Evolutionary conservation across 2,797 vertebrate genomes (phyloP), one percentile per base, ranked within the genome.

Genomic region (Syngnathus acus): DNA sequence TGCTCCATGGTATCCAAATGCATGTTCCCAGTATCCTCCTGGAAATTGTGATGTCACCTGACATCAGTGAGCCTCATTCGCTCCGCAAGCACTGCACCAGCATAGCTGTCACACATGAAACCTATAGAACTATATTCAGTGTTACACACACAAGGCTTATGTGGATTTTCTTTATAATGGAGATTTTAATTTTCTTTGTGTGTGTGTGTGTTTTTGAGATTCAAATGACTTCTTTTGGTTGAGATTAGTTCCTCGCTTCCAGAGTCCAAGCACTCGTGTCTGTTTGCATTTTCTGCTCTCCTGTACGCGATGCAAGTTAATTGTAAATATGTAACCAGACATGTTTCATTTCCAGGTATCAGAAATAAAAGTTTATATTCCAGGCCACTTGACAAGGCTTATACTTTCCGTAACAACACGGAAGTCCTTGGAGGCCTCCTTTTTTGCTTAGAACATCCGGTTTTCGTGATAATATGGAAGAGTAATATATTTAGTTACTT

Each of bases 311-410:
- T 84, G 81, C 82, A 86, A 87, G 84, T 84, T 89, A 84, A 87
- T 84, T 93, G 90, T 92, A 92, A 84, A 92, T 92, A 90, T 85
- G 79, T 88, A 88, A 84, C 86, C 86, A 84, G 87, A 86, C 87
- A 89, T 90, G 89, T 92, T 92, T 92, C 89, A 90, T 90, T 90
- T 89, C 89, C 86, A 89, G 91, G 90, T 89, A 91, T 90, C 90
- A 87, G 84, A 88, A 87, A 86, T 86, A 89, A 85, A 89, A 84
- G 80, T 87, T 89, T 89, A 88, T 89, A 90, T 88, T 87, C 86
- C 78, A 76, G 71, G 68, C 72, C 68, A 61, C 55, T 77, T 84
- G 74, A 68, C 64, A 65, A 79, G 67, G 70, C 38, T 68, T 77
- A 47, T 69, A 16, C 62, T 77, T 68, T 40, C 32, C 17, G 55